These are phyloP conservation scores for Diachasmimorpha longicaudata DNA, from an alignment of 1,140 invertebrate genomes.

Conservation along the genomic window DNA sequence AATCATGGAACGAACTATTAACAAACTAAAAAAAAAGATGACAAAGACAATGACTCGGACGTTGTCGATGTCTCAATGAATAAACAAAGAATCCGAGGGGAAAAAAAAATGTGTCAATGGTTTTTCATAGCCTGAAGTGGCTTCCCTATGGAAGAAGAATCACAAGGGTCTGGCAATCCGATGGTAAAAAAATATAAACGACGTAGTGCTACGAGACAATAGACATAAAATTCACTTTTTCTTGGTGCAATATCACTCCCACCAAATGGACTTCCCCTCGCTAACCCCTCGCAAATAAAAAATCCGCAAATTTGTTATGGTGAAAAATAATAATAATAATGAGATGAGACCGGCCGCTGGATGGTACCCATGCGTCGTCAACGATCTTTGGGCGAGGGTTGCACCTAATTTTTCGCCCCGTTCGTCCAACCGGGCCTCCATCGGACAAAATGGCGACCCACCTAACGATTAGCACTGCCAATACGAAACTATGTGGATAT, in stretches of 20 bases:
- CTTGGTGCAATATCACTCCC: neutral
- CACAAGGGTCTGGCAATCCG: too few relatives aligned
- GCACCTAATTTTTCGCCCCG: constrained; percentile 47
- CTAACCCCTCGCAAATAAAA: neutral
- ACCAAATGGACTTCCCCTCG: neutral
- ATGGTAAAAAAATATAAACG: neutral
- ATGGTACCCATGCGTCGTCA: constrained; percentile 40
- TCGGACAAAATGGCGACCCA: constrained; percentile 61
- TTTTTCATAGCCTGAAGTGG: too few relatives aligned
- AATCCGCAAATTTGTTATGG: neutral
- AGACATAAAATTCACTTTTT: neutral
- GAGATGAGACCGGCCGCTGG: constrained; percentile 19
- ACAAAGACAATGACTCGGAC: neutral
- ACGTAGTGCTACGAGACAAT: neutral
- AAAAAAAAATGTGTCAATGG: neutral
- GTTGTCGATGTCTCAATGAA: neutral
- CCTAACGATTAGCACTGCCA: constrained; percentile 55
- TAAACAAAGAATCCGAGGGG: neutral
- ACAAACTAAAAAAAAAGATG: neutral
- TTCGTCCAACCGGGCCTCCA: constrained; percentile 56
- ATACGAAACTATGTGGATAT: constrained; percentile 17
- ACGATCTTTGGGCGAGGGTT: constrained; percentile 40
- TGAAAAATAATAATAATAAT: constrained; percentile 12
- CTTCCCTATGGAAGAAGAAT: too few relatives aligned
- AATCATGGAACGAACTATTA: neutral